Evolutionary conservation across 2,888 invertebrate genomes (phyloP), one percentile per base, ranked within the genome.

Genomic region (Bimastos eiseni): DNA sequence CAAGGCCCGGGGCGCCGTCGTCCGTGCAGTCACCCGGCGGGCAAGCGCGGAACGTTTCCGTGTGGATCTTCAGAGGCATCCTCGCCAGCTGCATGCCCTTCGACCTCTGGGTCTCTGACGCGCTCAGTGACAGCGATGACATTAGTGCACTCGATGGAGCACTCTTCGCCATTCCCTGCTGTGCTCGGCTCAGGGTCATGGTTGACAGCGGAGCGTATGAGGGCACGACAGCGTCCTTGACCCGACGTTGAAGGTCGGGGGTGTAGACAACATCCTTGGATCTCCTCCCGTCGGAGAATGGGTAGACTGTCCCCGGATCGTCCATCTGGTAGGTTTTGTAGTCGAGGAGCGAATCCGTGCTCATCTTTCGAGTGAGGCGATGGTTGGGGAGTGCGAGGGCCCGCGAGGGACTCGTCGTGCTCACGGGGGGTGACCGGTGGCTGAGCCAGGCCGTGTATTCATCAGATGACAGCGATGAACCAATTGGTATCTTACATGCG

Each of bases 21-120:
- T 17, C 88, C 21, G 88, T 34, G 24, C 44, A 5, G 8, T 89
- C 90, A 90, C 94, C 92, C 21, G 93, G 92, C 36, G 92, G 93
- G 91, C 94, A 94, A n/a, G 94, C 93, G 89, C 93, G 93, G 91
- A 94, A 95, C 90, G 95, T 94, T 55, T 94, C 94, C 91, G 94
- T 94, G 17, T 94, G 93, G 84, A 95, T 94, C 92, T 94, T 94
- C 90, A 95, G 92, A 24, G 95, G 95, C 90, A 94, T 94, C 89
- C 94, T 93, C 17, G 94, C 93, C 89, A 95, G 92, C 90, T 94
- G 94, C 86, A 94, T 92, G 49, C 92, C 92, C 36, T 90, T 90
- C 24, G 91, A 70, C 33, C 91, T 88, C 11, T 90, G 89, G 55
- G 38, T 70, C 36, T 90, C 55, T 33, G 90, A 88, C 37, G 89